These are phyloP conservation scores for Netelia virgata DNA, from an alignment of 2,888 invertebrate genomes.

Conservation along the genomic window DNA sequence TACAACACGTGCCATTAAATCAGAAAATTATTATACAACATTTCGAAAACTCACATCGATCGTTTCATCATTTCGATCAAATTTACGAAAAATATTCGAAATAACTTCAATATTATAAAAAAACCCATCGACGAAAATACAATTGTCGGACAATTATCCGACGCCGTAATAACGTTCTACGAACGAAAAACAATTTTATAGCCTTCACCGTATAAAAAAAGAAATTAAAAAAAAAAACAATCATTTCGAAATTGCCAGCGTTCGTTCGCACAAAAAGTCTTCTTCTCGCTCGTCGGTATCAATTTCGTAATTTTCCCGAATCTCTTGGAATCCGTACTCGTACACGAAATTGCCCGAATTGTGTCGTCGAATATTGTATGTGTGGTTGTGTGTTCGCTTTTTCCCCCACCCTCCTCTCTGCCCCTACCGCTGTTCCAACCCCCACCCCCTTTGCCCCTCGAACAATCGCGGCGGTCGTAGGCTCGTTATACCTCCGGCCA, in stretches of 20 bases:
- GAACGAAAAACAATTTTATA: too few species aligned
- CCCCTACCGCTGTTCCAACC: too few species aligned
- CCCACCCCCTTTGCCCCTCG: background rate
- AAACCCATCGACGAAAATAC: too few species aligned
- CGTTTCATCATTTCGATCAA: too few species aligned
- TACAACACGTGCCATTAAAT: too few species aligned
- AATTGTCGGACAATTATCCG: too few species aligned
- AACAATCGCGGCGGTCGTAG: constrained; percentile 21
- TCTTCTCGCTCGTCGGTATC: background rate
- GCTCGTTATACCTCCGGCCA: constrained; percentile 43
- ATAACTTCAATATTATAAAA: too few species aligned
- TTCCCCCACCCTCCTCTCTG: background rate
- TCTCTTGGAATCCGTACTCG: background rate
- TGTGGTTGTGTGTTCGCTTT: background rate
- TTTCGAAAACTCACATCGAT: too few species aligned
- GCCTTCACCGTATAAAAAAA: background rate
- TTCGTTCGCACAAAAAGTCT: too few species aligned
- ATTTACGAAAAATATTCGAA: too few species aligned
- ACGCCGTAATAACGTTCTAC: too few species aligned
- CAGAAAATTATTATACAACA: too few species aligned
- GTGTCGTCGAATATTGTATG: background rate
- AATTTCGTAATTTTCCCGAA: constrained; percentile 14
- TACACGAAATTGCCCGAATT: constrained; percentile 9
- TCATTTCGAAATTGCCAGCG: background rate
- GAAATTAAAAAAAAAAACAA: background rate